phyloP scores from a whole-genome alignment of 1,140 invertebrate species.

The Sycophila sp. region DNA sequence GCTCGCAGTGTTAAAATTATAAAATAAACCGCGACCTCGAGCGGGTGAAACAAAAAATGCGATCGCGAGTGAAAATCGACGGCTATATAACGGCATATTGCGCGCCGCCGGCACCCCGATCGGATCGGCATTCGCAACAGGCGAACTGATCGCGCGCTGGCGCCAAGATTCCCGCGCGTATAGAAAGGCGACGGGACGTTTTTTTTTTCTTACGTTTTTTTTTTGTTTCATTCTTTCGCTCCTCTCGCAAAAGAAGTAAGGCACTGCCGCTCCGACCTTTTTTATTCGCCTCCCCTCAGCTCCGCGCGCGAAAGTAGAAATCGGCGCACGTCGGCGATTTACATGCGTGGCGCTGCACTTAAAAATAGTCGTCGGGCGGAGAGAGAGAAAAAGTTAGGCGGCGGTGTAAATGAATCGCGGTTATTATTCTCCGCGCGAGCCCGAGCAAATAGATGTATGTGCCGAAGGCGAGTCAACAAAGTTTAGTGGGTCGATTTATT shows the following conservation, averaged over 20 bases:
- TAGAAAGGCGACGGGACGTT: no score
- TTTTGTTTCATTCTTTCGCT: not conserved
- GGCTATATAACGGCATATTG: no score
- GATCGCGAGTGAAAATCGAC: no score
- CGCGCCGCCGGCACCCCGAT: no score
- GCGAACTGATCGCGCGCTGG: not conserved
- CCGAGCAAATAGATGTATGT: no score
- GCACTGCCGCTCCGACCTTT: not conserved
- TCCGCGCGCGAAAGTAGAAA: constrained; percentile 27
- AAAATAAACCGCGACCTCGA: no score
- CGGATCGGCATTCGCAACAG: no score
- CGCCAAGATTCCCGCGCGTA: constrained; percentile 3
- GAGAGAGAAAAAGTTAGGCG: not conserved
- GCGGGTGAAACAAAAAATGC: no score
- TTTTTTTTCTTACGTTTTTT: not conserved
- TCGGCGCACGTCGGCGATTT: constrained; percentile 23
- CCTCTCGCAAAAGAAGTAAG: not conserved
- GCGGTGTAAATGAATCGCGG: constrained; percentile 9
- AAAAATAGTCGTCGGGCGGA: constrained; percentile 10
- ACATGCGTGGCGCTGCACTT: constrained; percentile 4
- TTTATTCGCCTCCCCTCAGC: not conserved
- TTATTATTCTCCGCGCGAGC: constrained; percentile 2
- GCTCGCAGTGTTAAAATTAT: no score
- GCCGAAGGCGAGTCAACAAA: not conserved
- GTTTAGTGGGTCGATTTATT: not conserved